Base-by-base conservation (phyloP, 2,797 vertebrate genomes). In the Ptychobarbus kaznakovi region DNA sequence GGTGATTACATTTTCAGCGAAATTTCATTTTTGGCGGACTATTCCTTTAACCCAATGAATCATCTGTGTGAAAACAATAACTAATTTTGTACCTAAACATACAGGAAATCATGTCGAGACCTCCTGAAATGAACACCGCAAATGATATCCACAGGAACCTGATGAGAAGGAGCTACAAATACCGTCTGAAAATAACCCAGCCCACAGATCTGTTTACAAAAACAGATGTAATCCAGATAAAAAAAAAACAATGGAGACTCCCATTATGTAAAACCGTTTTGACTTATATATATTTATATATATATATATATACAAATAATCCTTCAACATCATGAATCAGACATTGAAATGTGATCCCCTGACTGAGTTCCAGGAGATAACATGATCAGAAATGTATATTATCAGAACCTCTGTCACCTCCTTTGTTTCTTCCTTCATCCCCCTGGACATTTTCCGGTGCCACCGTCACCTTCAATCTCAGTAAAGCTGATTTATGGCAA, bases 401-500 rank as follows among this genome's bases (percentile, higher is more conserved):
- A 66, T 66, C 42, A 44, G 7, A 78, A 70, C 74, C 63, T 42
- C 32, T 53, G 66, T 69, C 74, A 77, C 49, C 18, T 69, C 35
- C 65, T 53, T 42, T 18, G 65, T 69, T 56, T 78, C 2, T 11
- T 78, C 16, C 83, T 63, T 56, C 46, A 53, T 69, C n/a, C 61
- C 44, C 15, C 35, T 80, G 61, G 82, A 53, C 16, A 28, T 53
- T 84, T 84, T 78, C 16, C 4, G 1, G 35, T n/a, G 12, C 13
- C 53, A 63, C 20, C 6, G 9, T 72, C 83, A 72, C 25, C 75
- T 61, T 85, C 84, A 65, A 38, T 80, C 77, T 80, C 77, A 9
- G 22, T 51, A 65, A 80, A 80, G 77, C 77, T 73, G 84, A 56
- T 74, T 85, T 85, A 56, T 80, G 28, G 83, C 53, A 73, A 80